phyloP scores from a whole-genome alignment of 2,113 vertebrate genomes.

The Leuciscus idus region DNA sequence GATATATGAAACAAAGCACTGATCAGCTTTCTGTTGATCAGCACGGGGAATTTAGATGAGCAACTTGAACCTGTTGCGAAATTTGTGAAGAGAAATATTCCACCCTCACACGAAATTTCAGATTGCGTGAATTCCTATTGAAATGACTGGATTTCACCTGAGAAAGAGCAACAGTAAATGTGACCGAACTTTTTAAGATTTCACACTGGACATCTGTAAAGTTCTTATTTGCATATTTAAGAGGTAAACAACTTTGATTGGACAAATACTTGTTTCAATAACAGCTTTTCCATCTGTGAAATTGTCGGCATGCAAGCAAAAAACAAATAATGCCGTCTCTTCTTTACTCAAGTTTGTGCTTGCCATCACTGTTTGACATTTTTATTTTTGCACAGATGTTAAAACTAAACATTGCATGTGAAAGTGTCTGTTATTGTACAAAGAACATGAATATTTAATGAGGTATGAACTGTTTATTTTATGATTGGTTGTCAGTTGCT shows the following conservation, averaged over 20 bases:
- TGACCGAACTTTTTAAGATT: not conserved
- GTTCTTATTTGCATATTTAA: constrained; percentile 1
- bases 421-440: not conserved
- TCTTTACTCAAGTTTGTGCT: not conserved
- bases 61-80: not conserved
- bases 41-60: not conserved
- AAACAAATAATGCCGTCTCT: constrained; percentile 3
- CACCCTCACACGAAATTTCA: not conserved
- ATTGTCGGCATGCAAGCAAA: not conserved
- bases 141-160: not conserved
- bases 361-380: constrained; percentile 10
- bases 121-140: not conserved
- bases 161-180: not conserved
- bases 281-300: constrained; percentile 12
- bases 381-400: constrained; percentile 4
- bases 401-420: constrained; percentile 6
- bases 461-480: constrained; percentile 2
- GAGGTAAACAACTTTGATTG: not conserved
- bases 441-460: constrained; percentile 1
- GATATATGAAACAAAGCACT: not conserved
- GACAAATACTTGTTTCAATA: not conserved
- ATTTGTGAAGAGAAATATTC: not conserved
- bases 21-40: not conserved
- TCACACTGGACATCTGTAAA: not conserved
- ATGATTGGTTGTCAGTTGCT: not conserved